Percentiles rank a stretch among this genome's conserved stretches.
These are phyloP conservation scores for Bovichtus variegatus DNA, from an alignment of 2,797 vertebrate genomes.

Conservation along the genomic window DNA sequence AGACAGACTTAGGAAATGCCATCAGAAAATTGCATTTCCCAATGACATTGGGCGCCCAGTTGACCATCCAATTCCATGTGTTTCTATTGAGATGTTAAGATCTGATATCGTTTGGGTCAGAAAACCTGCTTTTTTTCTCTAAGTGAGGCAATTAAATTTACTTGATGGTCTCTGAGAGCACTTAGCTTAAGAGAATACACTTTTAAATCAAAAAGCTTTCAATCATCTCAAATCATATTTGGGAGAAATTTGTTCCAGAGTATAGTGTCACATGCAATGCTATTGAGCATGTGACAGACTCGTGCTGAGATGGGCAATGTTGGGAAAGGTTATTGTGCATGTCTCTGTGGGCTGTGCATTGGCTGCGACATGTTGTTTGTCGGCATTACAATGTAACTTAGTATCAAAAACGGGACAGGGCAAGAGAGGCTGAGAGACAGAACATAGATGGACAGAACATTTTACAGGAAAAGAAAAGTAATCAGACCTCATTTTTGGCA, in stretches of 20 bases:
- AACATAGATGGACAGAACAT: no score
- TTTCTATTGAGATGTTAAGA: constrained; percentile 98
- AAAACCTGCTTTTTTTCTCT: constrained; percentile 90
- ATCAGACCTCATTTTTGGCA: neutral
- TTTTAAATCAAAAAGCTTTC: constrained; percentile 99
- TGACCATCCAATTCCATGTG: constrained; percentile 97
- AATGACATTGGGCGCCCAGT: constrained; percentile 96
- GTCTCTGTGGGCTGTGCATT: constrained; percentile 89
- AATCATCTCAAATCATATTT: constrained; percentile 99
- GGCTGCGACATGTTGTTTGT: constrained; percentile 90
- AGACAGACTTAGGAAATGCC: constrained; percentile 97
- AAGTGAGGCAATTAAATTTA: constrained; percentile 99
- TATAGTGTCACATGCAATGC: constrained; percentile 91
- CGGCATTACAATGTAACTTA: constrained; percentile 80
- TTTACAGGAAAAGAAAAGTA: neutral
- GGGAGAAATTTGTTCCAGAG: constrained; percentile 90
- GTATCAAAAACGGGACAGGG: constrained; percentile 63
- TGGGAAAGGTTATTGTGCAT: constrained; percentile 93
- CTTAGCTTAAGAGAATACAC: constrained; percentile 99
- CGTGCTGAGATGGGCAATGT: constrained; percentile 88
- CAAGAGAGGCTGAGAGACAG: constrained; percentile 23
- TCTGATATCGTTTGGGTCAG: constrained; percentile 99
- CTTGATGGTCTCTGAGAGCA: constrained; percentile 97
- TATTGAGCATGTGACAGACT: constrained; percentile 93
- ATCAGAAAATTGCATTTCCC: constrained; percentile 98